A percentile compares a stretch with the other conserved stretches of the same genome.
These are phyloP conservation scores for Calcarius lapponicus DNA, from an alignment of 2,797 vertebrate genomes.

Conservation along the genomic window DNA sequence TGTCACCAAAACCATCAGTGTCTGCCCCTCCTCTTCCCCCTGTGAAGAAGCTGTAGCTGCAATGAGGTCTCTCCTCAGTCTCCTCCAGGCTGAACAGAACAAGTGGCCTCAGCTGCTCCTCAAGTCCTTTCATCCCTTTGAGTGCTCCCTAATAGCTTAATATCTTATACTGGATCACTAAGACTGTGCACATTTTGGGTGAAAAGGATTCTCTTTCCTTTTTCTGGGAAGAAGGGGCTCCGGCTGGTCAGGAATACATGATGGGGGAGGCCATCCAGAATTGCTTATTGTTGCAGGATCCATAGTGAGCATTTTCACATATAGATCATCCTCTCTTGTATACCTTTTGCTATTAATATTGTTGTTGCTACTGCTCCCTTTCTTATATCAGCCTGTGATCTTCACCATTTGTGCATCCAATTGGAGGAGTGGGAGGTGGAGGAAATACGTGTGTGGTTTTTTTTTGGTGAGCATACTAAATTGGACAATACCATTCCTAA, in stretches of 20 bases:
- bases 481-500: background rate
- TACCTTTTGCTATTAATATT: background rate
- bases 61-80: background rate
- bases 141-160: background rate
- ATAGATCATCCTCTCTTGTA: background rate
- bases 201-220: background rate
- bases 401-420: accelerated
- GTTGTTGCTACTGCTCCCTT: background rate
- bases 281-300: background rate
- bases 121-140: background rate
- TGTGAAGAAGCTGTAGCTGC: accelerated
- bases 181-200: background rate
- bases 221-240: background rate
- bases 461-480: too few species aligned
- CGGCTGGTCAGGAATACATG: background rate
- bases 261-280: background rate
- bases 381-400: background rate
- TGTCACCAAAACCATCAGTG: too few species aligned
- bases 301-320: background rate
- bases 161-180: background rate
- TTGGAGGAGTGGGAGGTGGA: accelerated
- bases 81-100: background rate
- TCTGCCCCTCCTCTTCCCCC: background rate
- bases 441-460: accelerated
- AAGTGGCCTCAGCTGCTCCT: background rate